Conservation (phyloP, 2,888 invertebrate species). For the Drosophila pegasa region DNA sequence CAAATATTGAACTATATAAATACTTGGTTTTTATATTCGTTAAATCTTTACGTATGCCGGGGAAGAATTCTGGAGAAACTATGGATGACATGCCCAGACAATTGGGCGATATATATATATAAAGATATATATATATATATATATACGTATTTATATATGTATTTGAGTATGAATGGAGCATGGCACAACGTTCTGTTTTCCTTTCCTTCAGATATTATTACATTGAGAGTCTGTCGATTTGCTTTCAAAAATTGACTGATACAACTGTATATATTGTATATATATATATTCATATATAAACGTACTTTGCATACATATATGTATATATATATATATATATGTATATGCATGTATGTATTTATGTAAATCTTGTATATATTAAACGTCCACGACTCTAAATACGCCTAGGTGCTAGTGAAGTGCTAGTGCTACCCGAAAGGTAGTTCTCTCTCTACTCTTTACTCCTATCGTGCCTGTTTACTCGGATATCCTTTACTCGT, state of each 20-base stretch:
- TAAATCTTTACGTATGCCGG: slow-evolving; percentile 59
- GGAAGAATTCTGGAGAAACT: slow-evolving; percentile 67
- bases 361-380: slow-evolving; percentile 65
- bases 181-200: slow-evolving; percentile 65
- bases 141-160: slow-evolving; percentile 10
- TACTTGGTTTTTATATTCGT: slow-evolving; percentile 42
- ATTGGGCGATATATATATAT: slow-evolving; percentile 20
- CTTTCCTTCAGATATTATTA: slow-evolving; percentile 22
- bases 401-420: slow-evolving; percentile 63
- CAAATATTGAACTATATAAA: slow-evolving; percentile 79
- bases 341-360: slow-evolving; percentile 44
- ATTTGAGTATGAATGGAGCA: slow-evolving; percentile 55
- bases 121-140: slow-evolving; percentile 4
- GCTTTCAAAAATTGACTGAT: slow-evolving; percentile 74
- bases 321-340: slow-evolving; percentile 25
- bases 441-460: slow-evolving; percentile 47
- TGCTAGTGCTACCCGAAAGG: slow-evolving; percentile 52
- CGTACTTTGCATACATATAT: slow-evolving; percentile 40
- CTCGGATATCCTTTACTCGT: slow-evolving; percentile 12
- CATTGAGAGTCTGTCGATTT: slow-evolving; percentile 62
- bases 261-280: slow-evolving; percentile 58
- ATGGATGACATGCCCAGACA: slow-evolving; percentile 33
- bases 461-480: slow-evolving; percentile 29
- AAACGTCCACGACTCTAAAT: slow-evolving; percentile 62
- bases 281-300: slow-evolving; percentile 43